Base-by-base conservation (phyloP, 2,888 invertebrate species). In the Eupithecia insigniata region DNA sequence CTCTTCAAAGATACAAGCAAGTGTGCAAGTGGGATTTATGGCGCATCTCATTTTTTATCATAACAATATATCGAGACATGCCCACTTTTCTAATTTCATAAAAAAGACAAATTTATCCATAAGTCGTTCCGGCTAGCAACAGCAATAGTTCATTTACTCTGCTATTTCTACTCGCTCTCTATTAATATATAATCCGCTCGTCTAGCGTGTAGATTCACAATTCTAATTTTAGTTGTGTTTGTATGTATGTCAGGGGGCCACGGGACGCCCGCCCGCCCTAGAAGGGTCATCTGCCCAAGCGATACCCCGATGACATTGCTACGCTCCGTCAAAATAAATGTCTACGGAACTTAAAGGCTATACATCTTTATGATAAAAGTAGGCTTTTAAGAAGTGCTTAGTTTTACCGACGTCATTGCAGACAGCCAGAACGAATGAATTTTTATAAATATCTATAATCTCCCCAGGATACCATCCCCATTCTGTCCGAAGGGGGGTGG, bases 181-280 rank as follows among this genome's bases (percentile, higher is more conserved):
- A 81, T 89, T 86, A 89, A 89, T 90, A 91, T 82, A 83, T 76
- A 87, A 88, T 89, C 88, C 86, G 88, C 86, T 85, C 87, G 91
- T 91, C 91, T 91, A 91, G 90, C 87, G 88, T 87, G 88, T 85
- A 87, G 87, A 82, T 89, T 90, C 89, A 89, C 90, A 84, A 80
- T 80, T 88, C 92, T 93, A 93, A 90, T 88, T 89, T 90, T 93
- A 93, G 92, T 85, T 81, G 78, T 86, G 87, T 91, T 87, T 89
- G 90, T 92, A 92, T 92, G 91, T 93, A 87, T 93, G 93, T 93
- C 93, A 92, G 87, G 91, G 90, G 92, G 92, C 89, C 92, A 90
- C 79, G 76, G 79, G 61, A 61, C 81, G 82, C 85, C 30, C 85
- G 89, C 85, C 89, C 90, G 91, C 90, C 92, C 92, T 92, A 90